Conservation (phyloP, 2,888 invertebrate genomes). For the Acronicta aceris region DNA sequence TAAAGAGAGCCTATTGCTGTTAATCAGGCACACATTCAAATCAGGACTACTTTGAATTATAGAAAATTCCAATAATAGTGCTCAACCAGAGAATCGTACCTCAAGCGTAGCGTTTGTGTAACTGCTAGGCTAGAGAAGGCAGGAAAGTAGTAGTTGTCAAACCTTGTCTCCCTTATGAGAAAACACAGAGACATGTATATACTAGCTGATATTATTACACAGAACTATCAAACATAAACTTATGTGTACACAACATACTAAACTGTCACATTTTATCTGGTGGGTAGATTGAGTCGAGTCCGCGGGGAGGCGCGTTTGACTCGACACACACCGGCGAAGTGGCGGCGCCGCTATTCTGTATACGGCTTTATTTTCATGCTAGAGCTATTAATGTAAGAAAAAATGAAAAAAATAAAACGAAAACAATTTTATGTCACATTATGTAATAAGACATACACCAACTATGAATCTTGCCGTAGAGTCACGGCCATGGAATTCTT, state of each 20-base stretch:
- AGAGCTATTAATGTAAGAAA: background rate
- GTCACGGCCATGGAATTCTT: too few species aligned
- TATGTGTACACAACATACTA: conserved; percentile 5
- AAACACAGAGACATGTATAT: background rate
- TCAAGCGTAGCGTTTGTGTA: too few species aligned
- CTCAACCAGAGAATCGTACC: too few species aligned
- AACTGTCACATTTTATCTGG: conserved; percentile 28
- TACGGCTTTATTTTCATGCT: background rate
- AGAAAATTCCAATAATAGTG: too few species aligned
- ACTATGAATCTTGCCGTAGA: too few species aligned
- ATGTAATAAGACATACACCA: too few species aligned
- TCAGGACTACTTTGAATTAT: too few species aligned
- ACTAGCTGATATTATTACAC: background rate
- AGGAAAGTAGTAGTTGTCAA: background rate
- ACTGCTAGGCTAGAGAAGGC: too few species aligned
- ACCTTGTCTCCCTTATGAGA: background rate
- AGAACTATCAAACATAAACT: background rate
- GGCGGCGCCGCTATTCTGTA: conserved; percentile 35
- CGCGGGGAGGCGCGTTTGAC: conserved; percentile 28
- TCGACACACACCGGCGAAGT: conserved; percentile 15
- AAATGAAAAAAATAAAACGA: too few species aligned
- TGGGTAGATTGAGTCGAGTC: conserved; percentile 27
- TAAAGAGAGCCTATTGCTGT: too few species aligned
- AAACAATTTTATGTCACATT: too few species aligned
- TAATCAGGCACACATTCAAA: too few species aligned